These are phyloP conservation scores for Hypolimnas misippus DNA, from an alignment of 2,888 invertebrate species.

Conservation along the genomic window DNA sequence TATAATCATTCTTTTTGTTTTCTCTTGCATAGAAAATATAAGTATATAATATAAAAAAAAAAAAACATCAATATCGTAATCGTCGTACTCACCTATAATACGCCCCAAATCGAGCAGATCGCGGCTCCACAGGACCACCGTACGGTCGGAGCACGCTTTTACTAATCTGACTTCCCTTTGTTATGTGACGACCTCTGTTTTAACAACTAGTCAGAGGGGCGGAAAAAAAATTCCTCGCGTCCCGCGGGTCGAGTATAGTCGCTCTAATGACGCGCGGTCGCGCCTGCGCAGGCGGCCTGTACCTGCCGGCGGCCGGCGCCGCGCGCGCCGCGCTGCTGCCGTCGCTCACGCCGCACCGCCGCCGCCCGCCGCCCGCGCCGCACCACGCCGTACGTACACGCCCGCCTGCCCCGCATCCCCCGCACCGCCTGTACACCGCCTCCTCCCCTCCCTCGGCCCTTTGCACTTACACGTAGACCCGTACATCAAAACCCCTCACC, in stretches of 20 bases:
- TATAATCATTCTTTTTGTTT: too few relatives aligned
- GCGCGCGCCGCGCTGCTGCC: slow-evolving; percentile 59
- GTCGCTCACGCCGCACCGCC: slow-evolving; percentile 64
- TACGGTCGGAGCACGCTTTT: neutral
- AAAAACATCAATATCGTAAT: neutral
- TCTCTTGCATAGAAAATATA: too few relatives aligned
- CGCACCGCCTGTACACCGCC: neutral
- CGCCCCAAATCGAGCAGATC: neutral
- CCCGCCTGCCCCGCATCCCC: neutral
- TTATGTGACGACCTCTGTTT: neutral
- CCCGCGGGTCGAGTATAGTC: slow-evolving; percentile 14
- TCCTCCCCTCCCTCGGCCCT: neutral
- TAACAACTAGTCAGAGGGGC: slow-evolving; percentile 4
- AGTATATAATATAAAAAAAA: too few relatives aligned
- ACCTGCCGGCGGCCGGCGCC: slow-evolving; percentile 42
- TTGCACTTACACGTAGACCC: neutral
- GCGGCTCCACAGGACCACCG: neutral
- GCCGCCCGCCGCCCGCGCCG: slow-evolving; percentile 82
- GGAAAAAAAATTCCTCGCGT: slow-evolving; percentile 7
- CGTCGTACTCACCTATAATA: too few relatives aligned
- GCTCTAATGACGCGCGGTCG: neutral
- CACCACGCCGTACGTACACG: slow-evolving; percentile 47
- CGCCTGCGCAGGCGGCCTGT: slow-evolving; percentile 41
- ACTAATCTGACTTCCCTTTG: too few relatives aligned
- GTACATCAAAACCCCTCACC: too few relatives aligned